A percentile compares a stretch with the other conserved stretches of the same genome.
phyloP scores from a whole-genome alignment of 2,113 vertebrate species.

The Grantiella picta region DNA sequence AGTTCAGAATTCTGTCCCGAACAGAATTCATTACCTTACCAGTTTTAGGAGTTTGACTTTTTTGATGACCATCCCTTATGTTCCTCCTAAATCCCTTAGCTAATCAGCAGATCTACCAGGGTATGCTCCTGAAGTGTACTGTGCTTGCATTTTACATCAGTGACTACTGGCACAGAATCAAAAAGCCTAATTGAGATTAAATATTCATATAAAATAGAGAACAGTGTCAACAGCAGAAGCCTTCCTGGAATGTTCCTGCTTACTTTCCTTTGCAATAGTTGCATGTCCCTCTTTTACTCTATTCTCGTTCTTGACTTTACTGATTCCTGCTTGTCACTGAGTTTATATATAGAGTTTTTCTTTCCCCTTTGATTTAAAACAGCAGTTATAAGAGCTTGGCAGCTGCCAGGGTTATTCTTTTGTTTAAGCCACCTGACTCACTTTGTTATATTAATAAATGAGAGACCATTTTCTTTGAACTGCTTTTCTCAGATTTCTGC shows the following conservation, averaged over 20 bases:
- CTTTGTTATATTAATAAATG: slow-evolving; percentile 40
- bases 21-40: neutral
- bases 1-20: neutral
- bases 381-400: neutral
- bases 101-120: neutral
- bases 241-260: neutral
- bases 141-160: neutral
- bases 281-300: neutral
- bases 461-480: neutral
- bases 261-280: neutral
- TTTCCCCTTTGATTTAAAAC: slow-evolving; percentile 4
- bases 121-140: neutral
- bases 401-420: neutral
- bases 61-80: neutral
- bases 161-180: neutral
- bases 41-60: neutral
- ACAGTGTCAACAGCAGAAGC: neutral
- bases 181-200: neutral
- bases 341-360: neutral
- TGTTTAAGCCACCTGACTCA: neutral
- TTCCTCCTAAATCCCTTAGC: neutral
- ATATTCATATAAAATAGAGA: neutral
- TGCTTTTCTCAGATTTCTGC: neutral
- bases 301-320: neutral
- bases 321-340: neutral